These are phyloP conservation scores for Campaea margaritaria DNA, from an alignment of 2,888 invertebrate genomes.

Conservation along the genomic window DNA sequence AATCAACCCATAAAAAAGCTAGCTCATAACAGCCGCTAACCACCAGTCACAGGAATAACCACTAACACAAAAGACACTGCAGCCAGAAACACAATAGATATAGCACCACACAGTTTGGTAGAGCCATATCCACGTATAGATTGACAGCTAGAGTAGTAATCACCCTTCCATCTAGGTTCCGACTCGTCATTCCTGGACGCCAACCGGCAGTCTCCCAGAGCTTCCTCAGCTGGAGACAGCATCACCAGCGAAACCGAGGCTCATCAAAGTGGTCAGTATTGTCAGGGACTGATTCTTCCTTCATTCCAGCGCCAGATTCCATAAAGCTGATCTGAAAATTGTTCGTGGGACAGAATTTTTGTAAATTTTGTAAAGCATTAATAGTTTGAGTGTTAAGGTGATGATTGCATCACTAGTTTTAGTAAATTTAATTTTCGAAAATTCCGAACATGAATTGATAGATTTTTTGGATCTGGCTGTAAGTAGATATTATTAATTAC, in stretches of 20 bases:
- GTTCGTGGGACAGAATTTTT: too few relatives aligned
- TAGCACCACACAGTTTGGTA: conserved; percentile 24
- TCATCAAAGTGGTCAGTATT: conserved; percentile 80
- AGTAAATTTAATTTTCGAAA: not conserved
- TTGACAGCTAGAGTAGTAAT: conserved; percentile 39
- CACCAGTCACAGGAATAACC: not conserved
- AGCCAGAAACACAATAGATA: not conserved
- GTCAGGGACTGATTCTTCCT: conserved; percentile 3
- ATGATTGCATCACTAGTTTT: not conserved
- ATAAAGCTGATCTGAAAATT: conserved; percentile 5
- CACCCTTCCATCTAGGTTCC: conserved; percentile 68
- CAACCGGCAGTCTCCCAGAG: conserved; percentile 77
- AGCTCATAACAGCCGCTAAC: conserved; percentile 6
- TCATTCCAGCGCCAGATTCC: not conserved
- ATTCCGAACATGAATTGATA: conserved; percentile 1
- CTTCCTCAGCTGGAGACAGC: conserved; percentile 80
- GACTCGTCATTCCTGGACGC: conserved; percentile 80
- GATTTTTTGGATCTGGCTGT: conserved; percentile 6
- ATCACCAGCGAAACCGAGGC: conserved; percentile 80
- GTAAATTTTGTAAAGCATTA: too few relatives aligned
- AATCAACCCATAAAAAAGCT: conserved; percentile 1
- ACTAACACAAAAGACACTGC: not conserved
- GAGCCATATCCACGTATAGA: conserved; percentile 14
- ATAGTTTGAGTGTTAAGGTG: not conserved
- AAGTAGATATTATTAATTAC: conserved; percentile 1